phyloP scores from a whole-genome alignment of 2,888 invertebrate genomes.

The Eristalinus aeneus region DNA sequence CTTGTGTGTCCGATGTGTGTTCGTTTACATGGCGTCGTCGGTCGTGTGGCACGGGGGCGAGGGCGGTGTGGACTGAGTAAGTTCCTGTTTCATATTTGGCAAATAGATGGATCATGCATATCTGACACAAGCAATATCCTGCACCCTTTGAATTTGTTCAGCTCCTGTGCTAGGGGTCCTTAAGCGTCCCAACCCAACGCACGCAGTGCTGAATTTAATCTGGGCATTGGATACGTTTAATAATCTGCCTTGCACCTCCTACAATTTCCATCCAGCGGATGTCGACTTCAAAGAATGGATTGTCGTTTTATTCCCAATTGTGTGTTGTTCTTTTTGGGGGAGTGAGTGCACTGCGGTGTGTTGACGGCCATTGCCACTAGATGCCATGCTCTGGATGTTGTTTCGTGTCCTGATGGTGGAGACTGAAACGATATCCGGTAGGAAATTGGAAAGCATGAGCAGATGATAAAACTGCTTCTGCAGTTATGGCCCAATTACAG shows the following conservation, averaged over 20 bases:
- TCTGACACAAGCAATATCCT: slow-evolving; percentile 55
- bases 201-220: slow-evolving; percentile 36
- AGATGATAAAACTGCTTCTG: slow-evolving; percentile 40
- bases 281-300: slow-evolving; percentile 24
- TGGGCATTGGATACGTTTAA: slow-evolving; percentile 33
- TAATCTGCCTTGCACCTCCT: slow-evolving; percentile 21
- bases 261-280: slow-evolving; percentile 18
- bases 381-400: background rate
- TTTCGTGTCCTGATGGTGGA: slow-evolving; percentile 14
- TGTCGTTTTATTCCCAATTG: slow-evolving; percentile 44
- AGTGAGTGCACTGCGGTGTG: background rate
- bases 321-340: slow-evolving; percentile 2
- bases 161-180: background rate
- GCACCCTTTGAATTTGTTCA: background rate
- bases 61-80: background rate
- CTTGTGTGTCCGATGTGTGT: slow-evolving; percentile 8
- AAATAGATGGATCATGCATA: slow-evolving; percentile 55
- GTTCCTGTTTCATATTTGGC: slow-evolving; percentile 50
- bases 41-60: background rate
- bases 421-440: slow-evolving; percentile 44
- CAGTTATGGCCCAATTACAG: slow-evolving; percentile 51
- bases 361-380: background rate
- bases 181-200: slow-evolving; percentile 7
- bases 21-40: slow-evolving; percentile 21
- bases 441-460: slow-evolving; percentile 56